Evolutionary conservation across 2,888 invertebrate species (phyloP).

Genomic region (Aromia moschata): DNA sequence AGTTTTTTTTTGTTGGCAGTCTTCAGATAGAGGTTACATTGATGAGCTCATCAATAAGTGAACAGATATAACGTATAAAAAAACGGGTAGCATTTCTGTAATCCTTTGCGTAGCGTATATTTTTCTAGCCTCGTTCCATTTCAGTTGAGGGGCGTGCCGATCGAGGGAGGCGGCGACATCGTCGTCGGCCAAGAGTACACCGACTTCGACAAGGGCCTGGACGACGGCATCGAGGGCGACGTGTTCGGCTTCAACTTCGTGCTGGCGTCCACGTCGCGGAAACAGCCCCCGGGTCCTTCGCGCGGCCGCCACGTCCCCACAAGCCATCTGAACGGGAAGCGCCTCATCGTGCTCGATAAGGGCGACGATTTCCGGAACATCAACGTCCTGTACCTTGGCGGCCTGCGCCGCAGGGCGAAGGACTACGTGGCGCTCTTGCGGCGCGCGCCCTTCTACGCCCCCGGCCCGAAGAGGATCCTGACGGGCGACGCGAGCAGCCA

Average conservation of each 20-base stretch:
- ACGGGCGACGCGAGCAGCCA: slow-evolving; percentile 25
- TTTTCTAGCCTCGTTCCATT: too few relatives aligned
- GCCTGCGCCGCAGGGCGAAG: neutral
- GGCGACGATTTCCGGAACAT: neutral
- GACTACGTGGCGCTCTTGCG: neutral
- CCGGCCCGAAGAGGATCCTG: slow-evolving; percentile 1
- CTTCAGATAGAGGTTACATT: too few relatives aligned
- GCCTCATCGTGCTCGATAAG: slow-evolving; percentile 4
- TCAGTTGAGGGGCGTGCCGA: slow-evolving; percentile 67
- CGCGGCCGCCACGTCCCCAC: neutral
- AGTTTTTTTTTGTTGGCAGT: too few relatives aligned
- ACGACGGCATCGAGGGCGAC: slow-evolving; percentile 75
- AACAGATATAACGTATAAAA: too few relatives aligned
- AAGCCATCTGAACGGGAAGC: neutral
- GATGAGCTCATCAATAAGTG: too few relatives aligned
- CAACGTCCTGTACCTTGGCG: neutral
- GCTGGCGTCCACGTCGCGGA: slow-evolving; percentile 63
- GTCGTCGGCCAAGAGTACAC: slow-evolving; percentile 77
- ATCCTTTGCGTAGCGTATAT: too few relatives aligned
- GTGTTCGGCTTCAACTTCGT: slow-evolving; percentile 74
- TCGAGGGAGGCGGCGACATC: slow-evolving; percentile 71
- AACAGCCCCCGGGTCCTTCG: slow-evolving; percentile 15
- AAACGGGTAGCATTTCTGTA: too few relatives aligned
- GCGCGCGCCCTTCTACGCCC: neutral
- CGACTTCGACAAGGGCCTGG: slow-evolving; percentile 71